Base-by-base conservation (phyloP, 2,888 invertebrate genomes). In the Leucoptera coffeella region DNA sequence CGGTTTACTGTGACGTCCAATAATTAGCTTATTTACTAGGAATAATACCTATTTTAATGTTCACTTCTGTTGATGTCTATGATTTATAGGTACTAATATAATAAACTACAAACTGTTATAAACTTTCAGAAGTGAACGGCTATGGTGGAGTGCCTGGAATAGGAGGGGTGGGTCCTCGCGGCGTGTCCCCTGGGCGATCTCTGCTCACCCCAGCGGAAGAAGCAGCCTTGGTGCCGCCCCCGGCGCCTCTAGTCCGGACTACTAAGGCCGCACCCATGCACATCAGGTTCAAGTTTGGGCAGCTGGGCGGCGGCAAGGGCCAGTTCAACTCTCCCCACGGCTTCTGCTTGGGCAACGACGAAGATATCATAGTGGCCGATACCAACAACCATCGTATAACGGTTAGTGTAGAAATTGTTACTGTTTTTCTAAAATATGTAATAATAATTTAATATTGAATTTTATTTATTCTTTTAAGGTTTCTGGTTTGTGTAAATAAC, bases 311-410 rank as follows among this genome's bases (percentile, higher is more conserved):
- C 14, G 85, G 85, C 33, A 91, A 91, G 51, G 88, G 90, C 12
- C 94, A 95, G 61, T 95, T 96, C 47, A 94, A 93, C 62, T 94
- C 95, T 1, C 95, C 95, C 1, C 95, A 96, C 58, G 95, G 95
- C 23, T 96, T 96, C 58, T 96, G 95, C 48, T 75, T 96, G 35
- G 94, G 95, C 17, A 77, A 85, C 27, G 93, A 94, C 45, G 94
- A 95, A 54, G 94, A 95, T 47, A 94, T 96, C 38, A 88, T 95
- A 42, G 94, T 95, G 12, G 95, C 94, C 22, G 91, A 95, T 53
- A 95, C 95, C 4, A 93, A 95, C 53, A 95, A 95, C 56, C 95
- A 96, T 69, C 84, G 95, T 35, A 90, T 96, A 46, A 89, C 91
- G 65, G 85, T 85, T 49, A 35, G 40, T 38, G n/a, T n/a, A n/a